Evolutionary conservation across 2,797 vertebrate species (phyloP).

Genomic region (Oreonectes daqikongensis): DNA sequence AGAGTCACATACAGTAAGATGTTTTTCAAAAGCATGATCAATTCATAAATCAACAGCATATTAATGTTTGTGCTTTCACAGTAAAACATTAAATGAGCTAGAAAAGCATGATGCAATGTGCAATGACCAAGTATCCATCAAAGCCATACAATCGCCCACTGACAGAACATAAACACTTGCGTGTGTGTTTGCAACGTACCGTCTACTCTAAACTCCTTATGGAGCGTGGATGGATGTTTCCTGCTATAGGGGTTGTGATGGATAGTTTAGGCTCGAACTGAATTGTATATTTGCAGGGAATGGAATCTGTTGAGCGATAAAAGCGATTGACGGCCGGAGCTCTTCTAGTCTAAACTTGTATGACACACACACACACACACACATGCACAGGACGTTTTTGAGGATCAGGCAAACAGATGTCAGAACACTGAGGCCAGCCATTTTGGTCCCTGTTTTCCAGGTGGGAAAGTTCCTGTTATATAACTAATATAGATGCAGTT

Average conservation of each 20-base stretch:
- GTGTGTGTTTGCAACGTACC: not conserved
- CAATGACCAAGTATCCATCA: not conserved
- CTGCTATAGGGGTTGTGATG: slow-evolving; percentile 19
- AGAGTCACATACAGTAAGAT: no score
- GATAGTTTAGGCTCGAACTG: not conserved
- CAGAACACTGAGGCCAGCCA: slow-evolving; percentile 69
- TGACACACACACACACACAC: slow-evolving; percentile 51
- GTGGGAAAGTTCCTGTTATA: slow-evolving; percentile 71
- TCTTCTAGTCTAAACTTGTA: slow-evolving; percentile 52
- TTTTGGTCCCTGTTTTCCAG: slow-evolving; percentile 73
- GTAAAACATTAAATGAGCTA: not conserved
- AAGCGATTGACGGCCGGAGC: slow-evolving; percentile 28
- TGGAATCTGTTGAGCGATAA: slow-evolving; percentile 42
- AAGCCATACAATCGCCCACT: slow-evolving; percentile 18
- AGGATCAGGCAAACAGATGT: slow-evolving; percentile 77
- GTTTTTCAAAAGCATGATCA: not conserved
- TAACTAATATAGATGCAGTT: slow-evolving; percentile 57
- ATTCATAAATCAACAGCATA: not conserved
- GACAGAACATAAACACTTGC: slow-evolving; percentile 18
- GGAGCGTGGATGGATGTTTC: slow-evolving; percentile 22
- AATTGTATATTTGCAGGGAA: slow-evolving; percentile 26
- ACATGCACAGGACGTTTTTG: slow-evolving; percentile 40
- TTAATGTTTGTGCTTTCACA: not conserved
- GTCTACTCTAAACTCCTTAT: not conserved
- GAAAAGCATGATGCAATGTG: not conserved